phyloP scores from a whole-genome alignment of 2,797 vertebrate genomes.

The Gadopsis marmoratus region DNA sequence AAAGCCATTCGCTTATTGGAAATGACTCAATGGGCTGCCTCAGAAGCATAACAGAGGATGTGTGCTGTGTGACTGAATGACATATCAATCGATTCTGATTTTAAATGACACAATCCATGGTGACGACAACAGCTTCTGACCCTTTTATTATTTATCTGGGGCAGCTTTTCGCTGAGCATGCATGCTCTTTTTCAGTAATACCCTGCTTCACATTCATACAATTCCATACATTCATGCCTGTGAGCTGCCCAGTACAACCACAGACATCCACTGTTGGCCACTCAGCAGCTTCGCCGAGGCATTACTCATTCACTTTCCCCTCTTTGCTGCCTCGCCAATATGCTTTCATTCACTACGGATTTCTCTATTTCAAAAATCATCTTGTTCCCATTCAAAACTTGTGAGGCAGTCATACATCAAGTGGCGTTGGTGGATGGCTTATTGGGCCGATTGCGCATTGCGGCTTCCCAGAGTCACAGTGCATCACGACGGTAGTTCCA shows the following conservation, averaged over 20 bases:
- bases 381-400: slow-evolving; percentile 73
- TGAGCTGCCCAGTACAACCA: slow-evolving; percentile 48
- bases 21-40: slow-evolving; percentile 30
- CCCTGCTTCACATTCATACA: slow-evolving; percentile 69
- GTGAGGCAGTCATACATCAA: slow-evolving; percentile 72
- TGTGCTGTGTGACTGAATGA: slow-evolving; percentile 30
- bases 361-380: slow-evolving; percentile 68
- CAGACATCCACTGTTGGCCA: slow-evolving; percentile 63
- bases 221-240: slow-evolving; percentile 53
- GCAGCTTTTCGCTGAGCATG: slow-evolving; percentile 61
- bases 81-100: slow-evolving; percentile 57
- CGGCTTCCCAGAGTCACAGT: slow-evolving; percentile 63
- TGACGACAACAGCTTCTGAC: slow-evolving; percentile 55
- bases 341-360: slow-evolving; percentile 52
- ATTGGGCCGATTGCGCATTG: slow-evolving; percentile 71
- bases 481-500: slow-evolving; percentile 64
- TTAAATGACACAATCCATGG: slow-evolving; percentile 44
- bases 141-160: slow-evolving; percentile 56
- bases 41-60: slow-evolving; percentile 35
- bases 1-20: slow-evolving; percentile 37
- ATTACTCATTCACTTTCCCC: slow-evolving; percentile 69
- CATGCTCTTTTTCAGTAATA: slow-evolving; percentile 44
- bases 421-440: slow-evolving; percentile 37
- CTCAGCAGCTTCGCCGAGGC: slow-evolving; percentile 71
- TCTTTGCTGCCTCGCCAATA: slow-evolving; percentile 48